Evolutionary conservation across 2,113 vertebrate genomes (phyloP).

Genomic region (Leiothrix lutea): DNA sequence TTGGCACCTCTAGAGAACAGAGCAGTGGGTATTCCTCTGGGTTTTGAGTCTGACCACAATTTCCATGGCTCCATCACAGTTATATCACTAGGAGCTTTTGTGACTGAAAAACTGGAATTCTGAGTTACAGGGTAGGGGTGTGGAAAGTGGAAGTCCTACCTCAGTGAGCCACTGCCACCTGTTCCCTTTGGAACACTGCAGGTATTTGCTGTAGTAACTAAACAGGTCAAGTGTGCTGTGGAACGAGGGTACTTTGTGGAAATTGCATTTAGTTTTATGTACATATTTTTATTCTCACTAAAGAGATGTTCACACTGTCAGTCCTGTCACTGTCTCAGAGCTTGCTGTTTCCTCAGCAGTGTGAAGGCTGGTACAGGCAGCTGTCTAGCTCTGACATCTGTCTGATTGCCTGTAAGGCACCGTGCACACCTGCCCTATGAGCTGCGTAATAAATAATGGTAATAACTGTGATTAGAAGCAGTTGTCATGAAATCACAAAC

Average conservation of each 20-base stretch:
- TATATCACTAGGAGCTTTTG: not conserved
- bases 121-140: accelerated
- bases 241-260: not conserved
- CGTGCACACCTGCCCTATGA: not conserved
- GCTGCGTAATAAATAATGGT: not conserved
- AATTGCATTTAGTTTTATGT: not conserved
- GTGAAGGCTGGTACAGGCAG: not conserved
- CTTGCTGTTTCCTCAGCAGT: not conserved
- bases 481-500: not conserved
- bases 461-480: constrained; percentile 3
- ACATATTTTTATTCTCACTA: not conserved
- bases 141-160: not conserved
- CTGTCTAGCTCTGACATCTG: not conserved
- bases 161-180: not conserved
- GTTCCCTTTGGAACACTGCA: not conserved
- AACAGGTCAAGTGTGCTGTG: not conserved
- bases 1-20: not conserved
- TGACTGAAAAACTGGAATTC: not conserved
- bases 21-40: not conserved
- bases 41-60: not conserved
- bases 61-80: not conserved
- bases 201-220: not conserved
- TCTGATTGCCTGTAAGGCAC: not conserved
- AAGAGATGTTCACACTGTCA: not conserved
- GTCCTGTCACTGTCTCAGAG: not conserved